These are phyloP conservation scores for Lamellibrachia luymesi DNA, from an alignment of 1,140 invertebrate genomes.

Conservation along the genomic window DNA sequence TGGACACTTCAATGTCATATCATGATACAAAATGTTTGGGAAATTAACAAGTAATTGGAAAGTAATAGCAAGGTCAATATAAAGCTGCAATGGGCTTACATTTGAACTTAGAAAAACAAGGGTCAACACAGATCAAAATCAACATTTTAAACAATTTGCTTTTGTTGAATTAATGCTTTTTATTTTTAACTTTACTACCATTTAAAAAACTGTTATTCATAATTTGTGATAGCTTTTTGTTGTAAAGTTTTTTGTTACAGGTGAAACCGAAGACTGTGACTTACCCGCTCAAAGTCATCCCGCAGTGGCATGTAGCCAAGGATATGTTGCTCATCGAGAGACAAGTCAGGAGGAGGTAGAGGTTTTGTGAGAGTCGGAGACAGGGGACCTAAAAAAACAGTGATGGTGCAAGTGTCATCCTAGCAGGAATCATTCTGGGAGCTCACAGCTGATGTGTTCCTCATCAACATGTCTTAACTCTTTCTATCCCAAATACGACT, in stretches of 20 bases:
- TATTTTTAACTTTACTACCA: background rate
- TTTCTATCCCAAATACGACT: no score
- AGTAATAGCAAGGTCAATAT: slow-evolving; percentile 13
- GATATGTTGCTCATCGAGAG: slow-evolving; percentile 74
- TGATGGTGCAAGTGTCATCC: slow-evolving; percentile 18
- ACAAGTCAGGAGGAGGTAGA: slow-evolving; percentile 76
- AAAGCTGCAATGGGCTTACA: no score
- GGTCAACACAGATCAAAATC: background rate
- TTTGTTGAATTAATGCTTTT: background rate
- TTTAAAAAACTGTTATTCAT: background rate
- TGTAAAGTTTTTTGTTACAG: background rate
- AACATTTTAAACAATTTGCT: slow-evolving; percentile 14
- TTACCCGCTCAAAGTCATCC: slow-evolving; percentile 89
- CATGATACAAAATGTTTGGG: background rate
- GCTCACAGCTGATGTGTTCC: background rate
- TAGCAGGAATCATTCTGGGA: slow-evolving; percentile 52
- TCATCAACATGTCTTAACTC: background rate
- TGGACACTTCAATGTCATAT: background rate
- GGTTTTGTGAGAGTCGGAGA: slow-evolving; percentile 68
- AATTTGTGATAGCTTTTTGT: no score
- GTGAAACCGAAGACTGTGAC: slow-evolving; percentile 15
- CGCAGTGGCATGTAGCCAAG: slow-evolving; percentile 94
- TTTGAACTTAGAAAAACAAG: no score
- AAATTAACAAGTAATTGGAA: background rate
- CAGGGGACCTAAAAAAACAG: slow-evolving; percentile 38